These are phyloP conservation scores for Polyommatus iphigenia DNA, from an alignment of 2,888 invertebrate genomes.

Conservation along the genomic window DNA sequence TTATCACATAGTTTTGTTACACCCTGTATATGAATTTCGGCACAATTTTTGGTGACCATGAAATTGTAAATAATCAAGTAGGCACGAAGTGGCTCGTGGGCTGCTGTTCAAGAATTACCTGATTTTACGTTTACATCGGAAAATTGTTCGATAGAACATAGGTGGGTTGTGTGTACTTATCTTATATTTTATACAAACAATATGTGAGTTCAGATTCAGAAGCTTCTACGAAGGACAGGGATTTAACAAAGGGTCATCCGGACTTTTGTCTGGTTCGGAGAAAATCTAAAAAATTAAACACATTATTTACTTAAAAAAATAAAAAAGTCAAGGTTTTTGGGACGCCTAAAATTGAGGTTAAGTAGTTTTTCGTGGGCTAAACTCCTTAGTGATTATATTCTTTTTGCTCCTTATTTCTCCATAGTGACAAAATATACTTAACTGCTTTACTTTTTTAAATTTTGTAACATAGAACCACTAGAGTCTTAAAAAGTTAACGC, in stretches of 20 bases:
- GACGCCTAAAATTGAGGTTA: neutral
- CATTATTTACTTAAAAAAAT: neutral
- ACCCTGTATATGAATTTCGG: neutral
- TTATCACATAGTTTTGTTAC: too few species aligned
- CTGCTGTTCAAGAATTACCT: neutral
- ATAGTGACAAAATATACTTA: neutral
- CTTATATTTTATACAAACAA: slow-evolving; percentile 39
- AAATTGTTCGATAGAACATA: neutral
- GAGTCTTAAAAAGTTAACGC: neutral
- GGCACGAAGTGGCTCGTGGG: neutral
- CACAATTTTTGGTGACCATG: too few species aligned
- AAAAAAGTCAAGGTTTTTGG: neutral
- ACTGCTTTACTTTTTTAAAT: neutral
- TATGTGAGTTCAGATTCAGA: slow-evolving; percentile 49
- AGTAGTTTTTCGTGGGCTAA: neutral
- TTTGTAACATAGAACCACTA: neutral
- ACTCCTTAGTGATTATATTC: too few species aligned
- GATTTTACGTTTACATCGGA: neutral
- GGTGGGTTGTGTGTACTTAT: slow-evolving; percentile 23
- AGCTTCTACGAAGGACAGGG: slow-evolving; percentile 67
- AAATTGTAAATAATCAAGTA: neutral
- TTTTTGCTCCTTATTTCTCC: neutral
- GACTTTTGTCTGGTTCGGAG: slow-evolving; percentile 19
- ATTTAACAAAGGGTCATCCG: slow-evolving; percentile 45
- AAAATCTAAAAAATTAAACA: slow-evolving; percentile 10